A percentile compares a stretch with the other conserved stretches of the same genome.
Conservation (phyloP, 2,113 vertebrate genomes). For the Cyanistes caeruleus region DNA sequence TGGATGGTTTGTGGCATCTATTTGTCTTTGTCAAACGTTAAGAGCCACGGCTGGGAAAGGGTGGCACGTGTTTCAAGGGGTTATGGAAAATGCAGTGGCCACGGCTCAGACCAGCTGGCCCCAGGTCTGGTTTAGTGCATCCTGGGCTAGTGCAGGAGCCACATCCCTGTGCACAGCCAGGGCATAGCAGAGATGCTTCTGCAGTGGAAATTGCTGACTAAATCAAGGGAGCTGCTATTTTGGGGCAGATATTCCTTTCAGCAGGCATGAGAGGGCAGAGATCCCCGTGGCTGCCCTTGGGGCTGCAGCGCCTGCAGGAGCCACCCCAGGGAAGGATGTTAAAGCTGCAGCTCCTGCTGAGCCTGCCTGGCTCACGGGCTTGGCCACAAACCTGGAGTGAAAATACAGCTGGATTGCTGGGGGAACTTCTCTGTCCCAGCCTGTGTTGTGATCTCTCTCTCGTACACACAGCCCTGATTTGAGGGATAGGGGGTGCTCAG, state of each 20-base stretch:
- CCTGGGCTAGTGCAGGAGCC: background rate
- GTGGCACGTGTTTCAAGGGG: fast-evolving
- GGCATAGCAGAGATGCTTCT: background rate
- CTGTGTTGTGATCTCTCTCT: background rate
- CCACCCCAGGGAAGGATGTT: background rate
- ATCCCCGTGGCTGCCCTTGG: fast-evolving
- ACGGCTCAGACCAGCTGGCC: too few species aligned
- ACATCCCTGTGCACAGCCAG: fast-evolving
- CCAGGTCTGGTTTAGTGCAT: background rate
- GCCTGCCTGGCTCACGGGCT: background rate
- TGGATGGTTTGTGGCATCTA: background rate
- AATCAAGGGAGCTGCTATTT: background rate
- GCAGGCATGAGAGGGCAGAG: background rate
- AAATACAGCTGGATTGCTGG: background rate
- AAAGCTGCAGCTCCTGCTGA: background rate
- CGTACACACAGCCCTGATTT: fast-evolving
- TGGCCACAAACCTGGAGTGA: background rate
- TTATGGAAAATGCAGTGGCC: background rate
- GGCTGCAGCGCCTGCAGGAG: background rate
- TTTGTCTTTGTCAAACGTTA: background rate
- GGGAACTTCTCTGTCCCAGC: background rate
- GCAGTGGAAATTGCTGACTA: background rate
- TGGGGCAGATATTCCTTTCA: background rate
- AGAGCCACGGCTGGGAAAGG: fast-evolving
- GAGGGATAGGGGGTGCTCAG: too few species aligned